Base-by-base conservation (phyloP, 1,140 invertebrate genomes). In the Musca domestica region DNA sequence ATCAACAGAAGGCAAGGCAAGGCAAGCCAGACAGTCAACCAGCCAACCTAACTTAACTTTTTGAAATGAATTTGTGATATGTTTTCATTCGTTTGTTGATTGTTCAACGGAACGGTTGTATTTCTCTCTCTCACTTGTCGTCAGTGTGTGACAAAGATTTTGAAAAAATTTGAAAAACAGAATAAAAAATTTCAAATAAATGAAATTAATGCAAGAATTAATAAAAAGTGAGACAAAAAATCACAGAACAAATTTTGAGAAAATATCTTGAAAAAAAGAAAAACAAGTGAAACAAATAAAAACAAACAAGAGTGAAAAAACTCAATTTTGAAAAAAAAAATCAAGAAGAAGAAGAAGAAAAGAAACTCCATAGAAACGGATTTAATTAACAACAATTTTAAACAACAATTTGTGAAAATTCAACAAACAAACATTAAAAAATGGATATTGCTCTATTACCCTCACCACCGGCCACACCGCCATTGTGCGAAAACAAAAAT, bases 381-480 rank as follows among this genome's bases (percentile, higher is more conserved):
- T 66, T 48, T 66, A 51, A 64, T 64, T 41, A 61, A 20, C 66
- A 34, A 12, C 66, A 64, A 61, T 46, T 54, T 30, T 51, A 63
- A 27, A 67, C 17, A 17, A 51, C 22, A 48, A 51, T 52, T 46
- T 30, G 25, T 17, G 27, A 64, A 30, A 61, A 19, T 34, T 61
- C 25, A 30, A 10, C 20, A 22, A 71, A 68, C 70, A 41, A 74
- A 3, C 54, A n/a, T 54, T 47, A 46, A 58, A 74, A 80, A 72
- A 78, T 84, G 78, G 83, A 85, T 76, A 83, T 81, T 12, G 76
- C 84, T 64, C 71, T 78, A 64, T 78, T 84, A 67, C 82, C 86
- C 61, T 88, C 86, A 66, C 87, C 87, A 66, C 87, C 87, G 56
- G 84, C 84, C 69, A 87, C 86, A 69, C 87, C 87, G 67, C 85